A percentile compares a stretch with the other conserved stretches of the same genome.
phyloP scores from a whole-genome alignment of 2,113 vertebrate species.

The Anhinga anhinga region DNA sequence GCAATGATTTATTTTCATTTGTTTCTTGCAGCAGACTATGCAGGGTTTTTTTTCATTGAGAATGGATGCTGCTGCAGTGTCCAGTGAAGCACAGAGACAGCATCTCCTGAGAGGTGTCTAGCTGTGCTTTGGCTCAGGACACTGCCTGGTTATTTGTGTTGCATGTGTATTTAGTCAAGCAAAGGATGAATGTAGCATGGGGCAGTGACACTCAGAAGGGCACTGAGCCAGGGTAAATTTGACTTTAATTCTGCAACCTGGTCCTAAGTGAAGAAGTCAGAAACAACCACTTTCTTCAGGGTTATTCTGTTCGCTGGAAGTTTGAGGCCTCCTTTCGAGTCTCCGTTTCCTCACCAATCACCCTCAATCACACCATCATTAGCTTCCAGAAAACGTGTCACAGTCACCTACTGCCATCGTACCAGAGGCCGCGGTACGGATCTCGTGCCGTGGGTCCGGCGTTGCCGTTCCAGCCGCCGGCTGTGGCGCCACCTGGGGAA shows the following conservation, averaged over 20 bases:
- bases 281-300: too few species aligned
- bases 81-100: fast-evolving
- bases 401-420: fast-evolving
- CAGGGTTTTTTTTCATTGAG: fast-evolving
- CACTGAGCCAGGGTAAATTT: fast-evolving
- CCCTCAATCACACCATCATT: fast-evolving
- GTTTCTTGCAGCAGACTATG: background rate
- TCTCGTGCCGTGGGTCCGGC: fast-evolving
- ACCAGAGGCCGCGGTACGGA: fast-evolving
- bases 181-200: fast-evolving
- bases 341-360: fast-evolving
- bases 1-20: background rate
- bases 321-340: fast-evolving
- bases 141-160: fast-evolving
- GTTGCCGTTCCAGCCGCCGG: fast-evolving
- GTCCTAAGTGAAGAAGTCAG: too few species aligned
- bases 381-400: background rate
- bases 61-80: too few species aligned
- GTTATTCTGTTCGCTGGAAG: fast-evolving
- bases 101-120: fast-evolving
- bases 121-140: too few species aligned
- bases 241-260: background rate
- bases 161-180: background rate
- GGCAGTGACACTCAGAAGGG: background rate
- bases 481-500: fast-evolving